Evolutionary conservation across 2,888 invertebrate species (phyloP).

Genomic region (Heliconius sara): DNA sequence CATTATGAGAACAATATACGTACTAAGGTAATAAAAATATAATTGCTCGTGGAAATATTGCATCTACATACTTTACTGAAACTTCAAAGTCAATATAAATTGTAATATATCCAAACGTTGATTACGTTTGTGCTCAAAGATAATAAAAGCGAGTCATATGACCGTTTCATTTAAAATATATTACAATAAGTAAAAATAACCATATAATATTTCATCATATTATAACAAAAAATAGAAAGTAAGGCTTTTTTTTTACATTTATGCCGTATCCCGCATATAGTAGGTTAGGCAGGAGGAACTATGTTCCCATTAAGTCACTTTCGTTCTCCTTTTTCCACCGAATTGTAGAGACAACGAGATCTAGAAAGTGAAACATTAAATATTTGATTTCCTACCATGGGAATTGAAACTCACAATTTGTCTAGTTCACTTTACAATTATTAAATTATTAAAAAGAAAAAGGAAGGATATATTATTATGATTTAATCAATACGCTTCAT

Average conservation of each 20-base stretch:
- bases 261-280: not conserved
- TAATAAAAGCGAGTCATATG: slow-evolving; percentile 1
- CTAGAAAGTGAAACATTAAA: not conserved
- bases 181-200: not conserved
- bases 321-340: not conserved
- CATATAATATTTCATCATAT: not conserved
- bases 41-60: slow-evolving; percentile 24
- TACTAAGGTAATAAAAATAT: slow-evolving; percentile 32
- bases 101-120: slow-evolving; percentile 3
- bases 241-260: not conserved
- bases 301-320: not conserved
- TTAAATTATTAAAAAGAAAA: no score
- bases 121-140: not conserved
- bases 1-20: slow-evolving; percentile 51
- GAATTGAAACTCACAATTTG: not conserved
- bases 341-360: not conserved
- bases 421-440: not conserved
- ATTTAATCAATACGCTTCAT: no score
- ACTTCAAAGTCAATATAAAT: slow-evolving; percentile 13
- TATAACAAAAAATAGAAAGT: no score
- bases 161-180: not conserved
- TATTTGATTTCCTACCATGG: not conserved
- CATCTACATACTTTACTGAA: slow-evolving; percentile 18
- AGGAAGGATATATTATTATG: no score
- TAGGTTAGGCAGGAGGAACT: not conserved